Evolutionary conservation across 2,888 invertebrate genomes (phyloP), one percentile per base, ranked within the genome.

Genomic region (Nephrotoma flavescens): DNA sequence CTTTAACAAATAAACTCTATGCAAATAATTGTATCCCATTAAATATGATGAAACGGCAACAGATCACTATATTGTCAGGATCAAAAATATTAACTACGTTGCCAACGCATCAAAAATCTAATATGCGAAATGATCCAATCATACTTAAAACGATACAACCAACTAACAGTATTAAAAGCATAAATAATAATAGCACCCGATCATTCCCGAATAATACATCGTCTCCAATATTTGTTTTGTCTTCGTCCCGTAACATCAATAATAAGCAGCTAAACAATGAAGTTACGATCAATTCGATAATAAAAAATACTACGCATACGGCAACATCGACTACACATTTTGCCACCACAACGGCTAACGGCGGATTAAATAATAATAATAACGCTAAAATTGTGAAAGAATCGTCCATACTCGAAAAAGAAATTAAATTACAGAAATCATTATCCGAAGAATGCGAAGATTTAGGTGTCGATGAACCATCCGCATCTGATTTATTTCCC

Each of bases 361-460:
- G 31, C 31, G 31, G 31, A 31, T 71, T 31, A 11, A 71, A 52
- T 15, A n/a, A 52, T 52, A 52, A 52, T 52, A 52, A 71, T 57
- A 57, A 71, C 31, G 19, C n/a, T 57, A 57, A 57, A 15, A 57
- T 15, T n/a, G 31, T 31, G 7, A 71, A 71, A 71, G 71, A 71
- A 31, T 71, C 71, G 31, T 31, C 71, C 6, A 9, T 71, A 9
- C 71, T 71, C 71, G 71, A 71, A 89, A 91, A 93, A 83, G 94
- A 94, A 88, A 89, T 94, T 71, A 91, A 92, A 86, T 90, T 94
- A 6, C 94, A 95, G 92, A 96, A 95, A 90, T 95, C 95, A 11
- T 91, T 96, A 12, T 95, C 95, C 0, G 96, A 96, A 90, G 96
- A 96, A 90, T 96, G 96, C 90, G 95, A 95, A 89, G 96, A 96